Conservation (phyloP, 2,888 invertebrate genomes). For the Diploptera punctata region DNA sequence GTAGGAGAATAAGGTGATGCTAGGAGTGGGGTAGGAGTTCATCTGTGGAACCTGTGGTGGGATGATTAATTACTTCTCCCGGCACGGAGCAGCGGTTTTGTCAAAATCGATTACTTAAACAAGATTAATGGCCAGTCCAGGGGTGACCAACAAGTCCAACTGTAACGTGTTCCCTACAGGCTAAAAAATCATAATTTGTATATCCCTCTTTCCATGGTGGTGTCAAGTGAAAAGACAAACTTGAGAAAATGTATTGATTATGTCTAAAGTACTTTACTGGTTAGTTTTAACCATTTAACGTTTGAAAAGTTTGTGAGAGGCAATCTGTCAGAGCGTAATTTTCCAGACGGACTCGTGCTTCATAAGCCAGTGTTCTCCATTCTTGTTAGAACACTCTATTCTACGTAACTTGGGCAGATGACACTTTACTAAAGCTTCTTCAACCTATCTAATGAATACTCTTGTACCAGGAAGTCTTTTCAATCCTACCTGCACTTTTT, state of each 20-base stretch:
- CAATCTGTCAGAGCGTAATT: not conserved
- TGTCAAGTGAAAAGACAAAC: not conserved
- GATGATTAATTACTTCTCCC: slow-evolving; percentile 12
- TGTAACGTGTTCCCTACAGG: not conserved
- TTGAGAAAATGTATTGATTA: slow-evolving; percentile 16
- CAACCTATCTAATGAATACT: too few species aligned
- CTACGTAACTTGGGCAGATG: too few species aligned
- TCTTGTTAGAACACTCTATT: too few species aligned
- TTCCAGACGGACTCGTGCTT: too few species aligned
- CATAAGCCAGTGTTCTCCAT: too few species aligned
- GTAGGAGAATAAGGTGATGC: not conserved
- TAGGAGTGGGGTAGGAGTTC: not conserved
- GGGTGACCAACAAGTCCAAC: not conserved
- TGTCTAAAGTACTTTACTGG: not conserved
- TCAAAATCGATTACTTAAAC: slow-evolving; percentile 32
- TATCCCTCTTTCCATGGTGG: not conserved
- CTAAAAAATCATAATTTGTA: not conserved
- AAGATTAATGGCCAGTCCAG: slow-evolving; percentile 24
- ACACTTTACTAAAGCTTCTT: too few species aligned
- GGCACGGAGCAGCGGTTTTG: slow-evolving; percentile 14
- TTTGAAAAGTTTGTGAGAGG: not conserved
- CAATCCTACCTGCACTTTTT: too few species aligned
- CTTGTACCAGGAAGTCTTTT: too few species aligned
- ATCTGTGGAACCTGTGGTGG: slow-evolving; percentile 18
- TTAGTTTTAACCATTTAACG: slow-evolving; percentile 3